Base-by-base conservation (phyloP, 2,797 vertebrate genomes). In the Petrocephalus schoutedeni region DNA sequence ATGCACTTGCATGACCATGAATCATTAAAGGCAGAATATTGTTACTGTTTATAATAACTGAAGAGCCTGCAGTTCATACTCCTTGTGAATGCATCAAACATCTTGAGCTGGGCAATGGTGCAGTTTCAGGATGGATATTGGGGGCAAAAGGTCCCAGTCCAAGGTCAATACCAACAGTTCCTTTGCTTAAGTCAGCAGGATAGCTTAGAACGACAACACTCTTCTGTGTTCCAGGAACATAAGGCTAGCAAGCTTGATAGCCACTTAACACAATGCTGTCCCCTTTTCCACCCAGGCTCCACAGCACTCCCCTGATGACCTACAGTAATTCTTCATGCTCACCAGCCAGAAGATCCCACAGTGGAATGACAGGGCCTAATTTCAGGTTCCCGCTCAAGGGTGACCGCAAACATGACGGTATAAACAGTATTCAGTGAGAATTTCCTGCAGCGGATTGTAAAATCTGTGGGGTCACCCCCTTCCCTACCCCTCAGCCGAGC, bases 191-290 rank as follows among this genome's bases (percentile, higher is more conserved):
- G 85, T 86, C 23, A 61, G 2, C 6, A 59, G 74, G 19, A 23
- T 45, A 41, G 59, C 58, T 89, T 8, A 0, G 86, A 54, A 89
- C 87, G 8, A 41, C 87, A 3, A 12, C 28, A 28, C 67, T 71
- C 49, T 83, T 0, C 10, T 82, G n/a, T 85, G 85, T 61, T 74
- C 51, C 45, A 45, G 0, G n/a, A 23, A 56, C 53, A 87, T 28
- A 88, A 64, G 67, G 87, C 32, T 74, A 28, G 8, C 21, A 10
- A 5, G 14, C 9, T 57, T 86, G 87, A 53, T 87, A 90, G 90
- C 32, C 90, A 91, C 88, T 90, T 21, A 77, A 85, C 86, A 86
- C 23, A 5, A 88, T 87, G 90, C 91, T 87, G 45, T 84, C 64
- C 89, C 89, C 86, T 87, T 90, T 71, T 87, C 49, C 45, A 45